A percentile compares a stretch with the other conserved stretches of the same genome.
Conservation (phyloP, 2,797 vertebrate genomes). For the Petrocephalus sullivani region DNA sequence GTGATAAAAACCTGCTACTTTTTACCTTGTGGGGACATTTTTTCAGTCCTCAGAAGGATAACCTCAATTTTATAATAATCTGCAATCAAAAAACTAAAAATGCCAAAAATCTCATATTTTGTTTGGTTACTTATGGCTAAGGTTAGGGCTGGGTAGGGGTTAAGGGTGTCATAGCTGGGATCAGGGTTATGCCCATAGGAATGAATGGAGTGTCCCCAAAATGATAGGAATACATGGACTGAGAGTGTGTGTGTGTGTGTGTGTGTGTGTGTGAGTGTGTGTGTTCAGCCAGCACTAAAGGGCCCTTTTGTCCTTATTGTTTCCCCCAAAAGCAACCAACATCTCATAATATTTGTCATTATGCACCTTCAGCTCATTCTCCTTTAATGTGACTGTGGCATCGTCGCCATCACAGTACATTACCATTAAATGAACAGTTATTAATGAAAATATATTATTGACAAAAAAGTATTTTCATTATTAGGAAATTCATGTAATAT, state of each 20-base stretch:
- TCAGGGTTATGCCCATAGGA: not conserved
- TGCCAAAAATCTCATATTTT: not conserved
- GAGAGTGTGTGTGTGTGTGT: not conserved
- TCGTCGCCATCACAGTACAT: not conserved
- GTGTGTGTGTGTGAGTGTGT: not conserved
- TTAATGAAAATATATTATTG: not conserved
- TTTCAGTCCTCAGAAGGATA: not conserved
- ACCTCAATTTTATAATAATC: not conserved
- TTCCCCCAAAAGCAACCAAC: not conserved
- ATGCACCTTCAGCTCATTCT: not conserved
- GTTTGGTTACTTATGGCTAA: not conserved
- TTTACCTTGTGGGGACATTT: not conserved
- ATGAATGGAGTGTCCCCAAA: too few relatives aligned
- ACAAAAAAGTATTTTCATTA: not conserved
- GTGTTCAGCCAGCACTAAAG: not conserved
- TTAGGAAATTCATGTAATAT: not conserved
- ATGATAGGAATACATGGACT: too few relatives aligned
- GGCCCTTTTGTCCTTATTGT: not conserved
- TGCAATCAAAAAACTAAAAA: not conserved
- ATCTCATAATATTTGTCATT: not conserved
- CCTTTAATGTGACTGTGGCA: not conserved
- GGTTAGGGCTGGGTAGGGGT: not conserved
- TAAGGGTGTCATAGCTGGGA: not conserved
- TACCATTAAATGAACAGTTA: not conserved
- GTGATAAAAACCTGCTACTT: too few relatives aligned